Base-by-base conservation (phyloP, 2,888 invertebrate genomes). In the Aspidapion aeneum region DNA sequence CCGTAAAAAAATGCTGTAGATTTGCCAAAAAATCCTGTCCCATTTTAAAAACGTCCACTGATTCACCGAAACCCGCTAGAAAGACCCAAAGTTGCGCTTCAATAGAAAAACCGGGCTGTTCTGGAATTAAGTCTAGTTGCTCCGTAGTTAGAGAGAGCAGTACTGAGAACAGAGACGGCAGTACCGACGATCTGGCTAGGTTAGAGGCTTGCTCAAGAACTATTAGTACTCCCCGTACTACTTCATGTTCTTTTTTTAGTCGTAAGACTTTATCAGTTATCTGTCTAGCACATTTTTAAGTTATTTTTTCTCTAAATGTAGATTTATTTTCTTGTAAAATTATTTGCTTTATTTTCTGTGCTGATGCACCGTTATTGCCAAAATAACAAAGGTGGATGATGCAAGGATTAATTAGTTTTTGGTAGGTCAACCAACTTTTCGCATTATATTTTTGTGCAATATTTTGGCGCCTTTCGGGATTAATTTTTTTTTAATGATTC, bases 11-110 rank as follows among this genome's bases (percentile, higher is more conserved):
- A 65, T 81, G 80, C 68, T 81, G 80, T 65, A 73, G 75, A 61
- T 74, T 77, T 62, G 80, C 80, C 2, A 79, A 77, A 65, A 78
- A 76, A 62, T 76, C 74, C 22, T 81, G 80, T 66, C 80, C 80
- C 1, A 73, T 77, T 54, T 69, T 74, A 63, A 76, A 71, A 62
- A 75, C 68, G 62, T 74, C 71, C 59, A 62, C 69, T 2, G 74
- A 75, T 61, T 70, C 71, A 17, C 74, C 74, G 17, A 70, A 66
- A 19, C 62, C 63, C 17, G 55, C 71, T 17, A 71, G 78, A 62
- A 78, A 77, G 65, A 71, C 74, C 17, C 74, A 75, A 69, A 80
- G 80, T 70, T 79, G 77, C 68, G 74, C 74, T 35, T 75, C 77
- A 65, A 74, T 79, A 58, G 71, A 73, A 62, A 35, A 35, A 69